Evolutionary conservation across 23 tunicate genomes (phyloP).

Genomic region (Pegea sp.): DNA sequence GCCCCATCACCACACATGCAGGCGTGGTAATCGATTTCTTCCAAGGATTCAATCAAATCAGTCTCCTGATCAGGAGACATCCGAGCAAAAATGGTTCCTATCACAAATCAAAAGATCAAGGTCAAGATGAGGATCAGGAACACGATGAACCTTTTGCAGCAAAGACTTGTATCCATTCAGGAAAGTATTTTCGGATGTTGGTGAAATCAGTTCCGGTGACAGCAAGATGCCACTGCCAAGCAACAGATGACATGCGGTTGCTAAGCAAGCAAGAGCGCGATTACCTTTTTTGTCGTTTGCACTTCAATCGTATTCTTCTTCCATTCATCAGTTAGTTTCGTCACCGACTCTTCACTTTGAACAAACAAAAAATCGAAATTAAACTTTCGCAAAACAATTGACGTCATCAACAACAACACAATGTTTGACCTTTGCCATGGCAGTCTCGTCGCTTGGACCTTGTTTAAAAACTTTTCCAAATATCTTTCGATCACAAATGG

Average conservation of each 20-base stretch:
- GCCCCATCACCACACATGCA: constrained; percentile 99
- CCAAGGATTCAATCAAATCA: constrained; percentile 37
- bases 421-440: too few relatives aligned
- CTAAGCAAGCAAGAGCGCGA: not conserved
- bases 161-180: constrained; percentile 41
- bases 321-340: not conserved
- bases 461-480: too few relatives aligned
- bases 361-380: too few relatives aligned
- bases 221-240: constrained; percentile 50
- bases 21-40: constrained; percentile 54
- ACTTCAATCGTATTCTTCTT: not conserved
- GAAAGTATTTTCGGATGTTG: constrained; percentile 31
- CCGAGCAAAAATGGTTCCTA: constrained; percentile 86
- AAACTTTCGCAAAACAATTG: too few relatives aligned
- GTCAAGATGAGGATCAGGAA: not conserved
- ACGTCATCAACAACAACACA: too few relatives aligned
- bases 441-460: too few relatives aligned
- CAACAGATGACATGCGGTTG: not conserved
- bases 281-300: not conserved
- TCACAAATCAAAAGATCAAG: not conserved
- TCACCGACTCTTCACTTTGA: not conserved
- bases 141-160: constrained; percentile 36
- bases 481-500: too few relatives aligned
- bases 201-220: constrained; percentile 36
- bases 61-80: constrained; percentile 98